Base-by-base conservation (phyloP, 2,797 vertebrate species). In the Syngnathus rostellatus region DNA sequence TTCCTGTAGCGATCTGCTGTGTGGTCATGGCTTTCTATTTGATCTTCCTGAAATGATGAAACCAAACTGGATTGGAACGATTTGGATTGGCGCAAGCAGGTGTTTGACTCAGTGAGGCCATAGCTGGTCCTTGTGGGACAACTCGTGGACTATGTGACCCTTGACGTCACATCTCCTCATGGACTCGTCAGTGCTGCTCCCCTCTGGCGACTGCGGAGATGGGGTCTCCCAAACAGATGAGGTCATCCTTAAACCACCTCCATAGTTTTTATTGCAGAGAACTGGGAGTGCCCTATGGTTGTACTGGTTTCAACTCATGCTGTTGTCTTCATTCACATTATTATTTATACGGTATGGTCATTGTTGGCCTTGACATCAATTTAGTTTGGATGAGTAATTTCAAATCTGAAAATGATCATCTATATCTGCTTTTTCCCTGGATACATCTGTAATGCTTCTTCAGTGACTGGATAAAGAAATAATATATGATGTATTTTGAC, bases 11-110 rank as follows among this genome's bases (percentile, higher is more conserved):
- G 0, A 55, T 92, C 5, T 92, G 93, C 81, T 97, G 94, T 66
- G 45, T 96, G 81, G 82, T 85, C 43, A 95, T 95, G 94, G 94
- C 92, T 12, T 92, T 95, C 86, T 98, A 97, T 1, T 74, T 96
- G 50, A 74, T 97, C 63, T 92, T 95, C 77, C 86, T 95, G 70
- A 98, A 98, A 91, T 86, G 87, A 88, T 81, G 50, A 21, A 68
- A 19, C 61, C 40, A 59, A 48, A 71, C 63, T 62, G 55, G 54
- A 75, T 41, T 72, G 65, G 63, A 69, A 61, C 64, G 68, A 70
- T 77, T 76, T 75, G 69, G 65, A 62, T 1, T 16, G 64, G n/a
- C 68, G 58, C 76, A 66, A 73, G 63, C 45, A 37, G 62, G 66
- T 67, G 70, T 72, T 43, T 66, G 63, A 79, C 77, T 83, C 58